Conservation (phyloP, 92 coral and sea anemone species). For the Pocillopora meandrina region DNA sequence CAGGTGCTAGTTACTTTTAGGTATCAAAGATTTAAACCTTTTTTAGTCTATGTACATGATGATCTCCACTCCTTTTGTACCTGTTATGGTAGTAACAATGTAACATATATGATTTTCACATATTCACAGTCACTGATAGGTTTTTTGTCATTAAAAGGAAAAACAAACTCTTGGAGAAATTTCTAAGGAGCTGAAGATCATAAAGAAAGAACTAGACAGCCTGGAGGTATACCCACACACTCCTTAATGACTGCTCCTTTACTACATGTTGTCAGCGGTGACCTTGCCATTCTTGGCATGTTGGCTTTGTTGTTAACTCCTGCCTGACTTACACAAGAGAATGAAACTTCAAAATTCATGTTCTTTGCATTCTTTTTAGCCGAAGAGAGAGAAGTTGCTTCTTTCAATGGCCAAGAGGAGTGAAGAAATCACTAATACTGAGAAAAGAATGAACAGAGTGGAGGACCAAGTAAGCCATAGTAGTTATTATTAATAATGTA, state of each 20-base stretch:
- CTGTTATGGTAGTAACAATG: too few species aligned
- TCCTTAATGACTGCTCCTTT: background rate
- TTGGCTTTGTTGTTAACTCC: background rate
- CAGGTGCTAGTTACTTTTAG: too few species aligned
- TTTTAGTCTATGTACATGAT: too few species aligned
- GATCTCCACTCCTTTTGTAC: too few species aligned
- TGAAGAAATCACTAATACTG: slow-evolving; percentile 64
- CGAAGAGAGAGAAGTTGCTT: slow-evolving; percentile 75
- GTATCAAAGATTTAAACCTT: too few species aligned
- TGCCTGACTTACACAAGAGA: background rate
- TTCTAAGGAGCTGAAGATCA: slow-evolving; percentile 62
- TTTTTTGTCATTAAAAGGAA: slow-evolving; percentile 38
- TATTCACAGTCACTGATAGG: too few species aligned
- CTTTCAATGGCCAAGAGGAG: slow-evolving; percentile 74
- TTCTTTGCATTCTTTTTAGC: slow-evolving; percentile 52
- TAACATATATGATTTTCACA: too few species aligned
- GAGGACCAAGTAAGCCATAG: slow-evolving; percentile 79
- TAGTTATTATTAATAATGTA: background rate
- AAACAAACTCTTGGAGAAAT: slow-evolving; percentile 75
- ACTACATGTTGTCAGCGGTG: background rate
- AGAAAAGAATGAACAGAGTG: slow-evolving; percentile 84
- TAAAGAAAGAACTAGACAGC: slow-evolving; percentile 64
- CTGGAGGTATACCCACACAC: slow-evolving; percentile 53
- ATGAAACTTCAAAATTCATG: background rate
- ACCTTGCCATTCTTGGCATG: background rate